A percentile compares a stretch with the other conserved stretches of the same genome.
Evolutionary conservation across 2,888 invertebrate species (phyloP).

Genomic region (Oscheius sp.): DNA sequence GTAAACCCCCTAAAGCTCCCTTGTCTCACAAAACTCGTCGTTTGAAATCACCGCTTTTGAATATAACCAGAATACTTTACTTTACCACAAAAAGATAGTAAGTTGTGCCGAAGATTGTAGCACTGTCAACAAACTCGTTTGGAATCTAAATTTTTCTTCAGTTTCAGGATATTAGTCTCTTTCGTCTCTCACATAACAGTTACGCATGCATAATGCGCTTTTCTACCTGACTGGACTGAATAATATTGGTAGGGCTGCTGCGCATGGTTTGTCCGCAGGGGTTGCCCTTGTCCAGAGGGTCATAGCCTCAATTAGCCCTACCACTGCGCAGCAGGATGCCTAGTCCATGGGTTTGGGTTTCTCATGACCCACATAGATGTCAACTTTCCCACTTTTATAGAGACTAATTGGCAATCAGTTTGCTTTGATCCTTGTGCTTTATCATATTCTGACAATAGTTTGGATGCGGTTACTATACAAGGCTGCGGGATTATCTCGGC

Average conservation of each 20-base stretch:
- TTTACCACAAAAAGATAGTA: too few relatives aligned
- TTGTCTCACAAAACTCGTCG: too few relatives aligned
- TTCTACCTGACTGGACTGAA: conserved; percentile 18
- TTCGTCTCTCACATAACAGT: too few relatives aligned
- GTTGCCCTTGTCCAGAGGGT: conserved; percentile 32
- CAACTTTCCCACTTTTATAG: conserved; percentile 9
- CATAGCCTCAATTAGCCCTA: conserved; percentile 36
- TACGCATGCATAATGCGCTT: conserved; percentile 4
- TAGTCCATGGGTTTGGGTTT: conserved; percentile 19
- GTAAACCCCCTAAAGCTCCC: too few relatives aligned
- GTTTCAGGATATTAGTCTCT: too few relatives aligned
- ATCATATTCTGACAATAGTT: not conserved
- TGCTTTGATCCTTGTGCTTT: not conserved
- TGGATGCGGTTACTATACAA: not conserved
- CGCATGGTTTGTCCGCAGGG: conserved; percentile 33
- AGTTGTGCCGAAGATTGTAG: too few relatives aligned
- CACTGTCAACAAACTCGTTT: too few relatives aligned
- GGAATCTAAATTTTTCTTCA: too few relatives aligned
- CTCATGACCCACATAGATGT: conserved; percentile 31
- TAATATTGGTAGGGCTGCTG: conserved; percentile 21
- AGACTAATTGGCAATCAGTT: not conserved
- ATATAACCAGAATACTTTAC: too few relatives aligned
- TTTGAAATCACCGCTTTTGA: too few relatives aligned
- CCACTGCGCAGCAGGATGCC: conserved; percentile 34
- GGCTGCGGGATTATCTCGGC: conserved; percentile 2